These are phyloP conservation scores for Aporophyla nigra DNA, from an alignment of 2,888 invertebrate species.

Conservation along the genomic window DNA sequence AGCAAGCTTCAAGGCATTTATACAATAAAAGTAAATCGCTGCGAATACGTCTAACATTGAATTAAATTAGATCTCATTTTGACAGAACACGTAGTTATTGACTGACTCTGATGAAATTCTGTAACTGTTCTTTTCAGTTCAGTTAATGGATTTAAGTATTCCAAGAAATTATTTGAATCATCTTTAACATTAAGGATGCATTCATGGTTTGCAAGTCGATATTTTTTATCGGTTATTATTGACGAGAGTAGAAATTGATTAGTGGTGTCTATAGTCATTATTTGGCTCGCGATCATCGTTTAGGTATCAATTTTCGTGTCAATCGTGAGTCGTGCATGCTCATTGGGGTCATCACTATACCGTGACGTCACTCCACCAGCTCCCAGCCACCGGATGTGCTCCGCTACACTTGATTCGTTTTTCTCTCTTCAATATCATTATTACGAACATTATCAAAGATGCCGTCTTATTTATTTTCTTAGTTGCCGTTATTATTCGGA, in stretches of 20 bases:
- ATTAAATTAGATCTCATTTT: conserved; percentile 47
- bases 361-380: conserved; percentile 52
- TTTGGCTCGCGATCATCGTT: conserved; percentile 64
- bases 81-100: conserved; percentile 9
- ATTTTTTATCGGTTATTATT: conserved; percentile 54
- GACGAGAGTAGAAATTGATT: conserved; percentile 51
- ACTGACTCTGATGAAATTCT: conserved; percentile 1
- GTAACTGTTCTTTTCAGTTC: conserved; percentile 37
- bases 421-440: conserved; percentile 80
- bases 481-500: conserved; percentile 83
- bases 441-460: conserved; percentile 80
- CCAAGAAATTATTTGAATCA: conserved; percentile 32
- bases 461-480: conserved; percentile 84
- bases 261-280: conserved; percentile 63
- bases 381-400: conserved; percentile 75
- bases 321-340: conserved; percentile 54
- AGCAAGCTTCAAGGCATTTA: conserved; percentile 31
- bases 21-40: conserved; percentile 28
- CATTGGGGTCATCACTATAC: conserved; percentile 48
- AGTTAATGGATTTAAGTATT: conserved; percentile 37
- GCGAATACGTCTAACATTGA: conserved; percentile 40
- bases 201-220: conserved; percentile 51
- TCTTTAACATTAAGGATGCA: conserved; percentile 26
- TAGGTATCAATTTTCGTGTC: conserved; percentile 71
- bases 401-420: conserved; percentile 76